A percentile compares a stretch with the other conserved stretches of the same genome.
Conservation (phyloP, 2,888 invertebrate species). For the Coelinius sp. region DNA sequence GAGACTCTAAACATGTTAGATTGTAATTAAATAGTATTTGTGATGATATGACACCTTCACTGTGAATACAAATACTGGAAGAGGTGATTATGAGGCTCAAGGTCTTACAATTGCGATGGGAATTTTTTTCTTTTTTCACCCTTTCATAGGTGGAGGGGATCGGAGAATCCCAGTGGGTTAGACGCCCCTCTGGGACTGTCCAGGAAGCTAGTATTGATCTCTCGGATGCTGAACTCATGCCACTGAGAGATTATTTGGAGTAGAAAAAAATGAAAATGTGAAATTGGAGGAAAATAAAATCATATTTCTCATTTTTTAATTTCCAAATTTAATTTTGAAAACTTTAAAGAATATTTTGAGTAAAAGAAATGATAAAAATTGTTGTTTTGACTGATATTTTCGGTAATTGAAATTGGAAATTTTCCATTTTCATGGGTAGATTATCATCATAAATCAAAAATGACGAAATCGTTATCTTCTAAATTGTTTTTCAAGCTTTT, state of each 20-base stretch:
- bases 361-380: no score
- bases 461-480: no score
- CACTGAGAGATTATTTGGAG: neutral
- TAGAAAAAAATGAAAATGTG: neutral
- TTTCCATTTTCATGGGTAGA: no score
- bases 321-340: neutral
- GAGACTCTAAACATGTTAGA: neutral
- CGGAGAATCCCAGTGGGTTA: neutral
- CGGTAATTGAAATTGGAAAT: no score
- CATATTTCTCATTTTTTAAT: neutral
- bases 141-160: neutral
- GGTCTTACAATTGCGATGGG: neutral
- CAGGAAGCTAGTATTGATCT: conserved; percentile 6
- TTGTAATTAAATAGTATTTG: neutral
- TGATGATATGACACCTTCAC: neutral
- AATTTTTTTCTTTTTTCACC: neutral
- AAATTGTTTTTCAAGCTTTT: no score
- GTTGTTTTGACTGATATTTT: no score
- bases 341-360: neutral
- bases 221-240: conserved; percentile 2
- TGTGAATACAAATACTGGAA: neutral
- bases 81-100: neutral
- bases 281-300: neutral
- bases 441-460: no score
- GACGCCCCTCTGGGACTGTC: neutral